Evolutionary conservation across 2,797 vertebrate genomes (phyloP), one percentile per base, ranked within the genome.

Genomic region (Falco concolor): DNA sequence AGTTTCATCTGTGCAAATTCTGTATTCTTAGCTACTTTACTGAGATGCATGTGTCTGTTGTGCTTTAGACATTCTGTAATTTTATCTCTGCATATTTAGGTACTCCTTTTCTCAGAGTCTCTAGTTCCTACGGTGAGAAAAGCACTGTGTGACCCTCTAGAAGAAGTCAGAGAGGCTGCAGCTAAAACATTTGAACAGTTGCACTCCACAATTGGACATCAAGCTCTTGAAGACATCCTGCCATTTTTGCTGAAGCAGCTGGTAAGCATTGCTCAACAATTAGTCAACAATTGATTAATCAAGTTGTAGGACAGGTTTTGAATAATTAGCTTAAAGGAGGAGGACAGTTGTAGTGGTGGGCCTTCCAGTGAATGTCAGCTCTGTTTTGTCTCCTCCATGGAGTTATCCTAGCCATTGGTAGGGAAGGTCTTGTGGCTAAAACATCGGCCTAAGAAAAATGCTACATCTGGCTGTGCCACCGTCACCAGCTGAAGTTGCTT

Each of bases 141-240:
- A 97, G 99, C 99, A 1, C 98, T 99, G 52, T 99, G 99, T 90
- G 99, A 99, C 90, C 99, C 99, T 3, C 98, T 99, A 92, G 99
- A 99, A 97, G 99, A 99, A 94, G 99, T 99, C 73, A 93, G 99
- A 70, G 99, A 99, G 97, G 99, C 99, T 6, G 99, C 99, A 2
- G 99, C 99, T 92, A 99, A 99, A 98, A 99, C 99, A 16, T 99
- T 99, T 30, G 99, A 99, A 96, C 99, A 99, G 97, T 98, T 99
- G 86, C 99, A 99, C n/a, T 98, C 99, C 30, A 99, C 99, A 89
- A 99, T 99, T 13, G 99, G 99, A 45, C 98, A 99, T 98, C 99
- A 99, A 97, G 99, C 99, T 2, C 98, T 99, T 78, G 99, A 99
- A 70, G 99, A 99, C 97, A 99, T 99, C 95, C 98, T 99, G 90